Evolutionary conservation across 2,113 vertebrate species (phyloP).

Genomic region (Ophthalmolycus amberensis): DNA sequence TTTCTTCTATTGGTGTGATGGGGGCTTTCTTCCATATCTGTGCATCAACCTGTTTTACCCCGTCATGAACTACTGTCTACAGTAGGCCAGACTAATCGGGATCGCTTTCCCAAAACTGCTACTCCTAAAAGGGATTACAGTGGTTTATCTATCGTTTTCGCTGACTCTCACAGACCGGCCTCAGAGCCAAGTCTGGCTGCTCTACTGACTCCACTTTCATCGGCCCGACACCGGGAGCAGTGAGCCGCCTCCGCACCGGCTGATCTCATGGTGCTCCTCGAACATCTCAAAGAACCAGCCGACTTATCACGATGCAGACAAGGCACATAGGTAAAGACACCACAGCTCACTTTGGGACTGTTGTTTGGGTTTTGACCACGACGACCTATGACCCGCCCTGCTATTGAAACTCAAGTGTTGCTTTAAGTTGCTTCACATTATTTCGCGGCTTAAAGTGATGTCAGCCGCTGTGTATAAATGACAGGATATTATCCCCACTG

Average conservation of each 20-base stretch:
- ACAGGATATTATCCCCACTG: conserved; percentile 27
- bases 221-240: neutral
- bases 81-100: conserved; percentile 53
- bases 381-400: conserved; percentile 45
- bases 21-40: conserved; percentile 15
- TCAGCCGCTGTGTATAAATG: conserved; percentile 26
- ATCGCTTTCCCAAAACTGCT: conserved; percentile 54
- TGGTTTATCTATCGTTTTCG: conserved; percentile 46
- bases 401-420: conserved; percentile 28
- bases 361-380: conserved; percentile 2
- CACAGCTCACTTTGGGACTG: neutral
- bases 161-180: conserved; percentile 19
- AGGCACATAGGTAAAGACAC: neutral
- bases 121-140: conserved; percentile 50
- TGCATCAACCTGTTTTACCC: neutral
- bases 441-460: conserved; percentile 38
- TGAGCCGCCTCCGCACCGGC: neutral
- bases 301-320: conserved; percentile 5
- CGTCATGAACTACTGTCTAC: neutral
- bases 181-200: conserved; percentile 33
- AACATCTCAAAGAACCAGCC: conserved; percentile 10
- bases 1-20: neutral
- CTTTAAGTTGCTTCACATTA: conserved; percentile 15
- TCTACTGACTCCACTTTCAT: conserved; percentile 40
- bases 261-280: neutral